phyloP scores from a whole-genome alignment of 2,113 vertebrate species.

The Micromys minutus region DNA sequence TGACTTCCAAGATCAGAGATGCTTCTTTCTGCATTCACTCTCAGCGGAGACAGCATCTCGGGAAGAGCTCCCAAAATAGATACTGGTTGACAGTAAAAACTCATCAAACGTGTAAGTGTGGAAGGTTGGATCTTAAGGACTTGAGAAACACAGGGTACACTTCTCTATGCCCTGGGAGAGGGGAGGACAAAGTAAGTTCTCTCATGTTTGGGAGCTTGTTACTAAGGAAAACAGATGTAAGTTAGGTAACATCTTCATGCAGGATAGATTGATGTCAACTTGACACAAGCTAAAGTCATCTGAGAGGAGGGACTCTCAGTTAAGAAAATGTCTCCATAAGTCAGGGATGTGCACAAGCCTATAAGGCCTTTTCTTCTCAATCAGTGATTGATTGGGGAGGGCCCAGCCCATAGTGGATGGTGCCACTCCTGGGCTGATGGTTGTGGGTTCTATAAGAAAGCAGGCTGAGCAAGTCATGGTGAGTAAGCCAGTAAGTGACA shows the following conservation, averaged over 20 bases:
- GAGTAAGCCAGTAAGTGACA: neutral
- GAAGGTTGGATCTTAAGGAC: neutral
- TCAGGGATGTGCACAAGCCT: no score
- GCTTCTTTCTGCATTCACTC: neutral
- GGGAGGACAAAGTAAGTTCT: neutral
- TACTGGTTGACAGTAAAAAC: neutral
- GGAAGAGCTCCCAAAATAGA: neutral
- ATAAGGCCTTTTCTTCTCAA: neutral
- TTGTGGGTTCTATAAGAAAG: neutral
- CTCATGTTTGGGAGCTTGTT: neutral
- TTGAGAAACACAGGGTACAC: neutral
- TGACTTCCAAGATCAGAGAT: neutral
- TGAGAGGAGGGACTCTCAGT: neutral
- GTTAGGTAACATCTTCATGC: neutral
- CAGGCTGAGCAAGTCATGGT: neutral
- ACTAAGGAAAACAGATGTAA: neutral
- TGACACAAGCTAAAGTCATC: neutral
- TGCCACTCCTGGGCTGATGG: neutral
- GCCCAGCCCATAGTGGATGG: neutral
- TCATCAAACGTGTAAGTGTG: neutral
- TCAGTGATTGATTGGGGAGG: neutral
- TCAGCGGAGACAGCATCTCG: neutral
- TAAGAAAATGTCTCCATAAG: neutral
- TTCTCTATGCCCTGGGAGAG: neutral
- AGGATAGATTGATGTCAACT: neutral